Evolutionary conservation across 2,888 invertebrate genomes (phyloP), one percentile per base, ranked within the genome.

Genomic region (Cyrtodaria siliqua): DNA sequence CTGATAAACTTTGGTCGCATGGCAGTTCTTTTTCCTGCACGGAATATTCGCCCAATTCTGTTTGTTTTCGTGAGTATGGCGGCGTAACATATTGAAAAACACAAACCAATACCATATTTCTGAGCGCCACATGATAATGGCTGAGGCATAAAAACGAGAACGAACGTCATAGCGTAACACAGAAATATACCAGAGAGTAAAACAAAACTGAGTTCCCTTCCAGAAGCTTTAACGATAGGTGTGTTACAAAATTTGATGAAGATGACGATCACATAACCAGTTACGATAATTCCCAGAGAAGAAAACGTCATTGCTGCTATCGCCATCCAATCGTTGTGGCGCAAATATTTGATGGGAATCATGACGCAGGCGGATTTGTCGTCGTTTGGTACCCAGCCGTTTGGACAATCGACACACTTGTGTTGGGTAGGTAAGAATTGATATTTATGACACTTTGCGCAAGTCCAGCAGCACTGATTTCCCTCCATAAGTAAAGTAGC

Each of bases 401-500:
- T 83, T 0, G 96, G 96, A 91, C 98, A 98, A 66, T 95, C 95
- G 59, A 95, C 94, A 92, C 98, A 98, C 97, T 97, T 92, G 96
- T 96, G 86, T 50, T 79, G 66, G 9, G 84, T 86, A 16, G 89
- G 87, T 20, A 90, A 83, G 79, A 89, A 89, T 79, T 97, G 96
- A 94, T 97, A 97, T 91, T 96, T 96, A 55, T 96, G 95, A 93
- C 98, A 97, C 93, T 96, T 96, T 94, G 83, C 83, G 68, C 92
- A 92, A 9, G 86, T 88, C 92, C 92, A 92, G 78, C 92, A 92
- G 77, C 92, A 92, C 1, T 84, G 81, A 44, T 97, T 97, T 0
- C 97, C 97, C 92, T 97, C 97, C 53, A 97, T 96, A 93, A 97
- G 97, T 93, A 97, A 96, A 94, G 97, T 97, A 74, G 97, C 97